Evolutionary conservation across 2,113 vertebrate genomes (phyloP).

Genomic region (Progne subis): DNA sequence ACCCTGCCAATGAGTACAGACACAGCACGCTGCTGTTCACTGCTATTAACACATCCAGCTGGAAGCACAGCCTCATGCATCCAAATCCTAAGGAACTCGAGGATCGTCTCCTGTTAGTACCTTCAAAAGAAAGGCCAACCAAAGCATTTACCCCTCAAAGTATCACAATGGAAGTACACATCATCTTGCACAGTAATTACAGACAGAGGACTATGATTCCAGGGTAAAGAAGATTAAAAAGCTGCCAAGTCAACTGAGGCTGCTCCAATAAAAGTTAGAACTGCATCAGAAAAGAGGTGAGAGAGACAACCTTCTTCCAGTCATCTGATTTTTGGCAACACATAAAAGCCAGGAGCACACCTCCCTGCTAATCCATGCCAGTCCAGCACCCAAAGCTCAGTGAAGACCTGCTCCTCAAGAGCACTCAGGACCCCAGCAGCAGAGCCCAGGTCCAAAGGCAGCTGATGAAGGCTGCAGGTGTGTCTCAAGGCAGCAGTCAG

Average conservation of each 20-base stretch:
- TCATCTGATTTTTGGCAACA: background rate
- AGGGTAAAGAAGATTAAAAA: background rate
- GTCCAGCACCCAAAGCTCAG: background rate
- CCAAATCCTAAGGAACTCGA: background rate
- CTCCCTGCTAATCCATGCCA: background rate
- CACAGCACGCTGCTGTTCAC: accelerated
- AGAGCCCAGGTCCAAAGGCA: background rate
- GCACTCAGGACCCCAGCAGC: accelerated
- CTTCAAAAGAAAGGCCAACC: background rate
- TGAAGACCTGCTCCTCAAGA: background rate
- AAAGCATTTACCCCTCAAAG: background rate
- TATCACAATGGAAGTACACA: background rate
- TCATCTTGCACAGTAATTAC: background rate
- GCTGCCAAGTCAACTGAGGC: background rate
- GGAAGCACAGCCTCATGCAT: background rate
- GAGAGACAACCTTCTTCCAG: background rate
- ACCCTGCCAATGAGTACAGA: background rate
- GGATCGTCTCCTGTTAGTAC: background rate
- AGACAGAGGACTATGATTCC: background rate
- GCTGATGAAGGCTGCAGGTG: background rate
- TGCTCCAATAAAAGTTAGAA: background rate
- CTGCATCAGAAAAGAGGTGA: background rate
- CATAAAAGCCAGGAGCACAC: background rate
- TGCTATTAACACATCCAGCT: background rate
- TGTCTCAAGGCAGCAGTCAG: background rate